Conservation (phyloP, 2,113 vertebrate genomes). For the Archocentrus centrarchus region DNA sequence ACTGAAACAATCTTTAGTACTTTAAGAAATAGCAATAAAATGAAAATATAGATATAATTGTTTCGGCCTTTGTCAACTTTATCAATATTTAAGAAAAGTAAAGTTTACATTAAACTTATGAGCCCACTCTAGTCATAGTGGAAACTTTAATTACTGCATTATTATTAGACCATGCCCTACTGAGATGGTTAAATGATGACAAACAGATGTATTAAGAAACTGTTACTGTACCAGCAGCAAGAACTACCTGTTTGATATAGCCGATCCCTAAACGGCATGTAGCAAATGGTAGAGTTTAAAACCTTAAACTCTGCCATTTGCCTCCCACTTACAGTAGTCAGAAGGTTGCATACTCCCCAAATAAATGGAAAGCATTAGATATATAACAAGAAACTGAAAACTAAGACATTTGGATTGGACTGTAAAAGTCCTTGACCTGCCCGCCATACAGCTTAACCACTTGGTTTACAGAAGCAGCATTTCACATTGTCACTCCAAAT, state of each 20-base stretch:
- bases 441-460: not conserved
- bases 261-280: not conserved
- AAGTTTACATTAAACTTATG: too few relatives aligned
- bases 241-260: not conserved
- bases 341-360: not conserved
- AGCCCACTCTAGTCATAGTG: too few relatives aligned
- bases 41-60: too few relatives aligned
- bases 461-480: too few relatives aligned
- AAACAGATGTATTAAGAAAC: not conserved
- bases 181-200: not conserved
- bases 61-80: too few relatives aligned
- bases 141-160: not conserved
- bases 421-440: not conserved
- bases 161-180: not conserved
- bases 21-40: too few relatives aligned
- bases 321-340: not conserved
- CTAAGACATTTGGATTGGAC: not conserved
- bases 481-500: not conserved
- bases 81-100: too few relatives aligned
- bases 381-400: not conserved
- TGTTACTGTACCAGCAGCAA: not conserved
- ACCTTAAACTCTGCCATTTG: not conserved
- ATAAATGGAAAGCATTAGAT: not conserved
- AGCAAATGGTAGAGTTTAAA: too few relatives aligned
- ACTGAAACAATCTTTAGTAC: too few relatives aligned